These are phyloP conservation scores for Chrosomus eos DNA, from an alignment of 2,797 vertebrate species.

Conservation along the genomic window DNA sequence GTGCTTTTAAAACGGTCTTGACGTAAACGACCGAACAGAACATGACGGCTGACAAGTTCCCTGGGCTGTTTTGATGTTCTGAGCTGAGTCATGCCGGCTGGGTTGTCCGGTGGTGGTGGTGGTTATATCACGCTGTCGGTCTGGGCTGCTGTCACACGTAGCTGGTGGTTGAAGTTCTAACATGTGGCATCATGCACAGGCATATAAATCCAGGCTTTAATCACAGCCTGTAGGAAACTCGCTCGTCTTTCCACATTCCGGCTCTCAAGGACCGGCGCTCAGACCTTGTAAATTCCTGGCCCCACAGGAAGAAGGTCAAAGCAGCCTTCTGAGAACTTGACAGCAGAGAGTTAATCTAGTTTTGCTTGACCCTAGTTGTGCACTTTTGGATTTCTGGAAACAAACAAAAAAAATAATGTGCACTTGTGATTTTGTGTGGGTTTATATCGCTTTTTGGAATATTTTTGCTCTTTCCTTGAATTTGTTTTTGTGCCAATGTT, in stretches of 20 bases:
- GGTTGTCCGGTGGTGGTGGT: conserved; percentile 28
- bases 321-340: conserved; percentile 60
- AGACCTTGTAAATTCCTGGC: conserved; percentile 69
- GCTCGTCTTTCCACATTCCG: conserved; percentile 67
- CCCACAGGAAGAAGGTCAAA: conserved; percentile 71
- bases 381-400: conserved; percentile 11
- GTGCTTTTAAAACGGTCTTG: neutral
- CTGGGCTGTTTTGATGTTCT: conserved; percentile 9
- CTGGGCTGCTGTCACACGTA: conserved; percentile 35
- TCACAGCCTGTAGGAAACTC: conserved; percentile 63
- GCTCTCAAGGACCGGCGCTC: conserved; percentile 59
- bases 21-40: neutral
- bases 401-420: neutral
- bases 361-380: neutral
- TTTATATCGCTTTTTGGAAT: neutral
- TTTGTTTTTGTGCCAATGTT: neutral
- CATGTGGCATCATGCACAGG: conserved; percentile 44
- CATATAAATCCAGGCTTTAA: conserved; percentile 43
- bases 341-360: conserved; percentile 41
- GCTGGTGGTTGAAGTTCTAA: conserved; percentile 39
- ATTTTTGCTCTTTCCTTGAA: neutral
- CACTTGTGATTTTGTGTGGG: neutral
- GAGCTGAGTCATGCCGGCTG: conserved; percentile 12
- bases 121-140: conserved; percentile 36
- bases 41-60: neutral